A percentile compares a stretch with the other conserved stretches of the same genome.
Conservation (phyloP, 2,113 vertebrate genomes). For the Regulus satrapa region DNA sequence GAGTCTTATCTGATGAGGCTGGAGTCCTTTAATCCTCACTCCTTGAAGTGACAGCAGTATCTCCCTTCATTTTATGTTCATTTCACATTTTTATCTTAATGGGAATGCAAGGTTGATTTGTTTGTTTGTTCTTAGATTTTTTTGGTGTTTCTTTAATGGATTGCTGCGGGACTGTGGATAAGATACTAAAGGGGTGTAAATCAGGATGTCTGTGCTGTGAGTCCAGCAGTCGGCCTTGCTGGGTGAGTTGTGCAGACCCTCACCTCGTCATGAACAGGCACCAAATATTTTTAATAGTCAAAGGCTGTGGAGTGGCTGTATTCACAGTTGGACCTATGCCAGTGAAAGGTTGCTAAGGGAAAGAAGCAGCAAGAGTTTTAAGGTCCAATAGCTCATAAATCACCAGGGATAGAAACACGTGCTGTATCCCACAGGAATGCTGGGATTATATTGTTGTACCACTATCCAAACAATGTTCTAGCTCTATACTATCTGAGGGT, state of each 20-base stretch:
- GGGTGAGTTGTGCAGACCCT: neutral
- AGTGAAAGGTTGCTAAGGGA: neutral
- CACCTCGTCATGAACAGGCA: neutral
- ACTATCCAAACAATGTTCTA: conserved; percentile 40
- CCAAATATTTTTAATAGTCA: neutral
- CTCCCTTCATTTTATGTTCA: conserved; percentile 12
- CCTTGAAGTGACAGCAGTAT: conserved; percentile 18
- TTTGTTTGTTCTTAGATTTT: conserved; percentile 23
- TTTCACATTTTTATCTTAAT: conserved; percentile 18
- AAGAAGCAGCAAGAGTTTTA: conserved; percentile 35
- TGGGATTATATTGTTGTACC: conserved; percentile 3
- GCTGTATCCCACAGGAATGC: neutral
- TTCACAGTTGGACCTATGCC: conserved; percentile 13
- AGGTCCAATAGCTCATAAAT: conserved; percentile 47
- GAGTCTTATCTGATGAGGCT: conserved; percentile 47
- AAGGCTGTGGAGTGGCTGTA: neutral
- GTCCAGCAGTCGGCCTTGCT: neutral
- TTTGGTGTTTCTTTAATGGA: neutral
- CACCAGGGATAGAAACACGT: conserved; percentile 20
- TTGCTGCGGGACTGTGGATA: neutral
- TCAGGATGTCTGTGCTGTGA: neutral
- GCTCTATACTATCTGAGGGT: neutral
- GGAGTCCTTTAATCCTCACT: conserved; percentile 38
- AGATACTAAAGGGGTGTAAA: neutral
- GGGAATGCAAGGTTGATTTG: neutral